phyloP scores from a whole-genome alignment of 1,140 invertebrate genomes.

The Matsumurasca onukii region DNA sequence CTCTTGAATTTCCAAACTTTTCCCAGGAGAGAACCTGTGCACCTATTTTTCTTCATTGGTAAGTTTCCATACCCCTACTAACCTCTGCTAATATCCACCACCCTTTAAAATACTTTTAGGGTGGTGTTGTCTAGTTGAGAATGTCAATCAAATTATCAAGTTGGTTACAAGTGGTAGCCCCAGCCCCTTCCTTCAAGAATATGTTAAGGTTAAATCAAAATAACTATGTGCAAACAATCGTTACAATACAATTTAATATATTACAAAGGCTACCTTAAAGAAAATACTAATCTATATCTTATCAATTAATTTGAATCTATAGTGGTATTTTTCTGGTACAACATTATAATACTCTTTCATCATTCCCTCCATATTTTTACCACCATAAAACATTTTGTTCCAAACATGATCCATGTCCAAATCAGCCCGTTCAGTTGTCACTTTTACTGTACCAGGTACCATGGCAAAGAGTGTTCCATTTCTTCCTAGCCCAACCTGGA shows the following conservation, averaged over 20 bases:
- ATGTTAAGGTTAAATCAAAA: not conserved
- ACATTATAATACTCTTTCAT: slow-evolving; percentile 11
- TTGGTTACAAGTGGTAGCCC: not conserved
- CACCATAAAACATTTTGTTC: not conserved
- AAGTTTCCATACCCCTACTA: no score
- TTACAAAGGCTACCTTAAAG: not conserved
- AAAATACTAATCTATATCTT: not conserved
- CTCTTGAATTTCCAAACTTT: no score
- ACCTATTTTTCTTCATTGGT: no score
- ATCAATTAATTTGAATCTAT: slow-evolving; percentile 11
- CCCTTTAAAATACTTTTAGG: not conserved
- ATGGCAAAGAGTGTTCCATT: slow-evolving; percentile 13
- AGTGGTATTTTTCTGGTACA: slow-evolving; percentile 4
- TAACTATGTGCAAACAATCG: not conserved
- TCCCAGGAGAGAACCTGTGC: no score
- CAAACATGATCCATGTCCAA: slow-evolving; percentile 4
- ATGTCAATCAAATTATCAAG: not conserved
- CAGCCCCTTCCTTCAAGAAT: not conserved
- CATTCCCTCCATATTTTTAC: not conserved
- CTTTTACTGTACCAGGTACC: not conserved
- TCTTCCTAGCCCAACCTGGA: slow-evolving; percentile 6
- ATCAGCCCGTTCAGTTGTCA: not conserved
- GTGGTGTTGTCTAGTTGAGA: not conserved
- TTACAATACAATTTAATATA: not conserved
- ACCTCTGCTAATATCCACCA: no score